Evolutionary conservation across 2,797 vertebrate genomes (phyloP).

Genomic region (Botia almorhae): DNA sequence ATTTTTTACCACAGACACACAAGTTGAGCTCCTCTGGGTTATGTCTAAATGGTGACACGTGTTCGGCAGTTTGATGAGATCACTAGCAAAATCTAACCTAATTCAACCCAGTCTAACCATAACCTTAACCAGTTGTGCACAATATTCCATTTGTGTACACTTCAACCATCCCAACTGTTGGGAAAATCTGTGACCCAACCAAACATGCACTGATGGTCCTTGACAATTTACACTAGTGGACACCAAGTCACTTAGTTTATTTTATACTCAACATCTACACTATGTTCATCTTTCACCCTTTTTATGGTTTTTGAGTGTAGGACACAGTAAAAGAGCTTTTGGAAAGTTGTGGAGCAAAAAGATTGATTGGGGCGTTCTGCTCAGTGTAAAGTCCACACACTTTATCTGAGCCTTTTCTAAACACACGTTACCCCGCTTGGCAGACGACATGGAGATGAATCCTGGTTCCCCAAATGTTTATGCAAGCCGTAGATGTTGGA

Average conservation of each 20-base stretch:
- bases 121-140: background rate
- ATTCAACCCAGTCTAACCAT: background rate
- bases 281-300: constrained; percentile 44
- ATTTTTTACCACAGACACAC: constrained; percentile 7
- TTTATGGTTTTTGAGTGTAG: constrained; percentile 55
- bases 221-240: background rate
- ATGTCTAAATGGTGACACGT: background rate
- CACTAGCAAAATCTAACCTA: background rate
- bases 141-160: constrained; percentile 47
- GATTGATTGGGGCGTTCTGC: constrained; percentile 68
- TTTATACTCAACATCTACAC: background rate
- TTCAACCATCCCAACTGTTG: constrained; percentile 54
- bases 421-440: constrained; percentile 56
- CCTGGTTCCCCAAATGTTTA: constrained; percentile 63
- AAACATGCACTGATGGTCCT: constrained; percentile 48
- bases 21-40: background rate
- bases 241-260: background rate
- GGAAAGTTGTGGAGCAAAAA: constrained; percentile 60
- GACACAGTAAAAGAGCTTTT: constrained; percentile 55
- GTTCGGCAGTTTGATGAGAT: background rate
- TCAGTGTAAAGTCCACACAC: constrained; percentile 68
- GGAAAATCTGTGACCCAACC: constrained; percentile 60
- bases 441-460: constrained; percentile 57
- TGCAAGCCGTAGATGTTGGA: constrained; percentile 63
- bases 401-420: constrained; percentile 64